A percentile compares a stretch with the other conserved stretches of the same genome.
Conservation (phyloP, 1,140 invertebrate species). For the Lordiphosa stackelbergi region DNA sequence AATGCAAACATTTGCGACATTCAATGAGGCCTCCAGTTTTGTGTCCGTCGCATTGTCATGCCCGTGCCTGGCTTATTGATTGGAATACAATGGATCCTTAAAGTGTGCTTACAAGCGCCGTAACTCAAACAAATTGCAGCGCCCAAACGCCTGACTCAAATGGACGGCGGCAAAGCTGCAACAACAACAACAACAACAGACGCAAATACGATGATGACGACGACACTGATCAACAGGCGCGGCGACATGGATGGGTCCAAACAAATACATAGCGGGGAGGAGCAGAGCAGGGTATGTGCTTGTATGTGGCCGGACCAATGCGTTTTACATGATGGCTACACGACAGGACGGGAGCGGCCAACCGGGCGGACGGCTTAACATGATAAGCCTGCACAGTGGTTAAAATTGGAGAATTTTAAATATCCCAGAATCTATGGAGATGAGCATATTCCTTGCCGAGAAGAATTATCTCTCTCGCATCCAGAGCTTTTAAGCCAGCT, state of each 20-base stretch:
- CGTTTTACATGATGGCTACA: slow-evolving; percentile 70
- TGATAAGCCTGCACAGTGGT: slow-evolving; percentile 42
- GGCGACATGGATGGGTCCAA: slow-evolving; percentile 45
- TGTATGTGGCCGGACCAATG: slow-evolving; percentile 25
- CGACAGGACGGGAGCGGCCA: slow-evolving; percentile 60
- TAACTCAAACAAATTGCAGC: slow-evolving; percentile 77
- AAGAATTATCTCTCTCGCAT: no score
- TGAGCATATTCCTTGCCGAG: no score
- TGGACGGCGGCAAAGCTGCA: slow-evolving; percentile 26
- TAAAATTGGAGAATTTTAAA: background rate
- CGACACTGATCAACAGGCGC: slow-evolving; percentile 71
- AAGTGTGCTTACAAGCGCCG: slow-evolving; percentile 77
- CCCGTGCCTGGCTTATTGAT: slow-evolving; percentile 70
- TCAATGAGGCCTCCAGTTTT: slow-evolving; percentile 31
- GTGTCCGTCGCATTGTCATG: slow-evolving; percentile 65
- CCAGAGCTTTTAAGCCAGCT: no score
- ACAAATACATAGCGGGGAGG: background rate
- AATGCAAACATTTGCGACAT: slow-evolving; percentile 42
- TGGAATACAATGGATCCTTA: slow-evolving; percentile 77
- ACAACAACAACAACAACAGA: slow-evolving; percentile 11
- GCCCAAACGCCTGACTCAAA: slow-evolving; percentile 63
- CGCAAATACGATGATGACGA: slow-evolving; percentile 23
- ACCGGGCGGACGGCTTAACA: slow-evolving; percentile 35
- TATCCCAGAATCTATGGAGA: no score
- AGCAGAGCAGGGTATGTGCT: slow-evolving; percentile 1